phyloP scores from a whole-genome alignment of 1,140 invertebrate genomes.

The Heliothis subflexa region DNA sequence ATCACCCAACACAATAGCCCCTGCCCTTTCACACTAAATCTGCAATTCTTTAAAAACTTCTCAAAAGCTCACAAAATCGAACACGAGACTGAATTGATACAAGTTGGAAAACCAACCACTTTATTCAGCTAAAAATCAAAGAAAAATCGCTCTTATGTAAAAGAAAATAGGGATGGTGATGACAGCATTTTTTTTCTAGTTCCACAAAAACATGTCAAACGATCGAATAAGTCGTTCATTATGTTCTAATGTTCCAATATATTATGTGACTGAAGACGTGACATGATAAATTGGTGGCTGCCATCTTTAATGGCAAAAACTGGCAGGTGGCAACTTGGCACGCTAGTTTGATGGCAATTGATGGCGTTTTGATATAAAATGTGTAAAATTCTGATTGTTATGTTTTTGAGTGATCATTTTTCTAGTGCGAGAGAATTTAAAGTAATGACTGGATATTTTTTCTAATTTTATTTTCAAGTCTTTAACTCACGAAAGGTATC shows the following conservation, averaged over 20 bases:
- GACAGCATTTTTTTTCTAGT: constrained; percentile 6
- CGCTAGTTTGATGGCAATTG: constrained; percentile 66
- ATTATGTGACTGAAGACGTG: constrained; percentile 73
- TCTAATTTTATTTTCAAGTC: background rate
- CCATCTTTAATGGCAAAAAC: constrained; percentile 63
- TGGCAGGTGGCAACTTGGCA: constrained; percentile 65
- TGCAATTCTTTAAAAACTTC: constrained; percentile 19
- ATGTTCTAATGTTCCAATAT: constrained; percentile 79
- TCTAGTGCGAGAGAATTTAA: background rate
- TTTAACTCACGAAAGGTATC: background rate
- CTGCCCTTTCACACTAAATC: constrained; percentile 45
- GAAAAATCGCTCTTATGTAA: background rate
- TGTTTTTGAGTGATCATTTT: background rate
- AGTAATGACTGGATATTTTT: background rate
- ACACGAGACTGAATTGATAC: constrained; percentile 38
- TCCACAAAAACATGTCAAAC: constrained; percentile 53
- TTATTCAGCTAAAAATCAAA: background rate
- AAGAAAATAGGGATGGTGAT: background rate
- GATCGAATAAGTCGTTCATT: constrained; percentile 53
- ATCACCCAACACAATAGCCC: constrained; percentile 27
- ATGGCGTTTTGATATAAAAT: constrained; percentile 43
- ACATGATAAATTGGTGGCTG: constrained; percentile 76
- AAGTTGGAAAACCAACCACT: background rate
- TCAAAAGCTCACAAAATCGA: constrained; percentile 32
- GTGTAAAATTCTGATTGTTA: constrained; percentile 27